phyloP scores from a whole-genome alignment of 2,797 vertebrate genomes.

The Columba guinea region DNA sequence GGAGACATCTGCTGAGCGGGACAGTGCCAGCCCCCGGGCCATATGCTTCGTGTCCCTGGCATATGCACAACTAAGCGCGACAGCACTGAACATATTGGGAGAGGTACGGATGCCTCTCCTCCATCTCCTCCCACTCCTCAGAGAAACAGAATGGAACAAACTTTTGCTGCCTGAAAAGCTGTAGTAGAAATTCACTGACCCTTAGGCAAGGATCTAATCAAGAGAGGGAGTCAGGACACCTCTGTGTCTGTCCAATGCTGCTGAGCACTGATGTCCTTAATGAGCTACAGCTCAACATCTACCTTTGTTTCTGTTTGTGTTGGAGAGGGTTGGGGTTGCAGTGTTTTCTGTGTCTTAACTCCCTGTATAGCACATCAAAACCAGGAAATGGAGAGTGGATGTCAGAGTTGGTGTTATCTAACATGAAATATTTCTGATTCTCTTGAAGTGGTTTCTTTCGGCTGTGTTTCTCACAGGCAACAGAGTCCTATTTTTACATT shows the following conservation, averaged over 20 bases:
- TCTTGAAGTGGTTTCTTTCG: not conserved
- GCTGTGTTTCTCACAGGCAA: not conserved
- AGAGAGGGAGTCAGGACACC: not conserved
- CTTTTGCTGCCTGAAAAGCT: constrained; percentile 49
- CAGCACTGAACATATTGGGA: constrained; percentile 71
- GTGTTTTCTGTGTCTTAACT: not conserved
- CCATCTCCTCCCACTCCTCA: constrained; percentile 27
- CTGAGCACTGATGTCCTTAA: not conserved
- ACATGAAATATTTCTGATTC: not conserved
- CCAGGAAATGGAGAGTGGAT: not conserved
- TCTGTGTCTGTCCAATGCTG: constrained; percentile 28
- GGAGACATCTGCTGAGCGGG: constrained; percentile 75
- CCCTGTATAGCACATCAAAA: not conserved
- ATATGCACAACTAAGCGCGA: constrained; percentile 59
- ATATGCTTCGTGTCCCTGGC: constrained; percentile 73
- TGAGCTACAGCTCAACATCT: not conserved
- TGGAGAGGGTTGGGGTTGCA: not conserved
- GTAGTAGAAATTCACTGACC: constrained; percentile 42
- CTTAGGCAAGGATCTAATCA: constrained; percentile 38
- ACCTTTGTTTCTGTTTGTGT: not conserved
- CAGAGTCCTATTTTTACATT: not conserved
- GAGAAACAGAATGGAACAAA: constrained; percentile 47
- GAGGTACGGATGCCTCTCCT: constrained; percentile 52
- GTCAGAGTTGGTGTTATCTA: not conserved
- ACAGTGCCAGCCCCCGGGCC: constrained; percentile 68